phyloP scores from a whole-genome alignment of 2,113 vertebrate species.

The Toxotes chatareus region DNA sequence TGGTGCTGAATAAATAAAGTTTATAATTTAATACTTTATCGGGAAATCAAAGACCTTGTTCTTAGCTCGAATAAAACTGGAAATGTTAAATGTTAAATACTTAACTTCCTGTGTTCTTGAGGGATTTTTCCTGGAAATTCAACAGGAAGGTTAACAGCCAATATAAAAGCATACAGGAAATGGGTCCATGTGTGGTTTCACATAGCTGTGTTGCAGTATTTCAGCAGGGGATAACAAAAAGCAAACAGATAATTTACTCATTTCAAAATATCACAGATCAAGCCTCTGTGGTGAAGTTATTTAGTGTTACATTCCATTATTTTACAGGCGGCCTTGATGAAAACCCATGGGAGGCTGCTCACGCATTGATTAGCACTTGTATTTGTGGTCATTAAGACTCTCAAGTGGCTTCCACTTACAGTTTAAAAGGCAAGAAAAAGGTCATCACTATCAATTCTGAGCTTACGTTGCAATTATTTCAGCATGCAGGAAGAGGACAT shows the following conservation, averaged over 20 bases:
- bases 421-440: conserved; percentile 15
- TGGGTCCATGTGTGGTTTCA: neutral
- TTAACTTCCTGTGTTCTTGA: neutral
- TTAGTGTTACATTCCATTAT: conserved; percentile 6
- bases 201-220: neutral
- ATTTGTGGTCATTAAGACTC: conserved; percentile 42
- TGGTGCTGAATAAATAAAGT: neutral
- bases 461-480: conserved; percentile 8
- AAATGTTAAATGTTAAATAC: conserved; percentile 16
- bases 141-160: neutral
- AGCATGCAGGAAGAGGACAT: conserved; percentile 3
- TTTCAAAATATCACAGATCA: conserved; percentile 14
- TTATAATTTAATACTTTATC: neutral
- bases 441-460: conserved; percentile 21
- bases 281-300: neutral
- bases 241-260: neutral
- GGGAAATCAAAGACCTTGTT: neutral
- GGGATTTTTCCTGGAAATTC: neutral
- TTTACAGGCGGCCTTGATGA: conserved; percentile 22
- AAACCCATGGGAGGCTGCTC: conserved; percentile 12
- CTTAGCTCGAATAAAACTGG: neutral
- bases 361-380: conserved; percentile 40
- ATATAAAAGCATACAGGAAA: neutral
- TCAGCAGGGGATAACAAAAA: neutral
- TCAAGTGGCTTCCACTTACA: conserved; percentile 30